These are phyloP conservation scores for Sinelater perroti DNA, from an alignment of 2,888 invertebrate genomes.

Conservation along the genomic window DNA sequence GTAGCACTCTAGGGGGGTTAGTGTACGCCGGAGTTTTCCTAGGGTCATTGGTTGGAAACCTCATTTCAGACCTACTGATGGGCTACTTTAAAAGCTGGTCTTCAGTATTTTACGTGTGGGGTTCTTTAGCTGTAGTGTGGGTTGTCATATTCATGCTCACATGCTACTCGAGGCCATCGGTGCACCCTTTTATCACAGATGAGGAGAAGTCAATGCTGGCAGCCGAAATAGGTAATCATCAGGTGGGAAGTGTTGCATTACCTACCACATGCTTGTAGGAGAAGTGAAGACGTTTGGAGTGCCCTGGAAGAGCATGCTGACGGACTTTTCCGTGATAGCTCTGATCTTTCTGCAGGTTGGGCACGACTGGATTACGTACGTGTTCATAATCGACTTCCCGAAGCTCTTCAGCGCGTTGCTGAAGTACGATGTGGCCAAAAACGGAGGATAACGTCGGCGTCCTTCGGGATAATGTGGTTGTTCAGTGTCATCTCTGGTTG, in stretches of 20 bases:
- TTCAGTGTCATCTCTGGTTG: neutral
- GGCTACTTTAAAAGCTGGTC: neutral
- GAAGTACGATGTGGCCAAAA: constrained; percentile 65
- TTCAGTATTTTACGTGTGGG: constrained; percentile 13
- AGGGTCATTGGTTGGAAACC: constrained; percentile 8
- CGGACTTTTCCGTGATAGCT: constrained; percentile 76
- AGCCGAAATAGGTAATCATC: constrained; percentile 1
- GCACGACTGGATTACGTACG: constrained; percentile 76
- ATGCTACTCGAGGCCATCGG: constrained; percentile 4
- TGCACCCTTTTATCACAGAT: constrained; percentile 14
- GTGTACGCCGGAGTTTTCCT: constrained; percentile 3
- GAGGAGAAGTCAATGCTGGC: neutral
- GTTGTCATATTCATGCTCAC: neutral
- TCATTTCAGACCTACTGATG: neutral
- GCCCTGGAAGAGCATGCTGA: constrained; percentile 73
- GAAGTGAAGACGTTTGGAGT: neutral
- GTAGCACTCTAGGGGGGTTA: neutral
- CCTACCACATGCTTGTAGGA: no score
- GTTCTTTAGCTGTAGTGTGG: constrained; percentile 1
- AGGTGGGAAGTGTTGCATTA: no score
- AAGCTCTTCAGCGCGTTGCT: constrained; percentile 75
- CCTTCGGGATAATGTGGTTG: constrained; percentile 73
- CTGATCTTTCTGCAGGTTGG: constrained; percentile 76
- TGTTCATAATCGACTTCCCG: constrained; percentile 75
- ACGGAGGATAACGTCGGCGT: constrained; percentile 58